phyloP scores from a whole-genome alignment of 2,113 vertebrate genomes.

The Pygoscelis antarcticus region DNA sequence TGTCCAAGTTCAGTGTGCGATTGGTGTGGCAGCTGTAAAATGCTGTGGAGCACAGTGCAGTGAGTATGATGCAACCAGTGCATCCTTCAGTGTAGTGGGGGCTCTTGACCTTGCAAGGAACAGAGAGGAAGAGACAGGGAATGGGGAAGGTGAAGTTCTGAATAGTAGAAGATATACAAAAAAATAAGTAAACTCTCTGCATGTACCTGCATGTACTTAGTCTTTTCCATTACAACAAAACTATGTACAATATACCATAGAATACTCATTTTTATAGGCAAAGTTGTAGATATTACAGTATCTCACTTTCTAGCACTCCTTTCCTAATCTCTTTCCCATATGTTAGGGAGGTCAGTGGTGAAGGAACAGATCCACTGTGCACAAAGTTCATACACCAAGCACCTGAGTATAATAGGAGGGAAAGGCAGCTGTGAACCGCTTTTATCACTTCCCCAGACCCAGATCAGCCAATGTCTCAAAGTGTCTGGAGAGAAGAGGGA shows the following conservation, averaged over 20 bases:
- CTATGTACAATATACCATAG: background rate
- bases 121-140: background rate
- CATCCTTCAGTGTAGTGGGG: background rate
- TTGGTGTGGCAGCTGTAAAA: background rate
- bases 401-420: background rate
- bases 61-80: background rate
- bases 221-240: background rate
- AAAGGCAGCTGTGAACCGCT: background rate
- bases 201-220: fast-evolving
- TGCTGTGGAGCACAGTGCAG: background rate
- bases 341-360: background rate
- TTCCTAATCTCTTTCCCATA: background rate
- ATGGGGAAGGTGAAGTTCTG: background rate
- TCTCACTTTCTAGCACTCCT: background rate
- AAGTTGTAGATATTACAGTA: background rate
- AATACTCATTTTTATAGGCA: background rate
- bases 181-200: background rate
- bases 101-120: background rate
- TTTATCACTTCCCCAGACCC: background rate
- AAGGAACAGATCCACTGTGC: background rate
- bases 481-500: background rate
- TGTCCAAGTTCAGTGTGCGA: background rate
- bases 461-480: background rate
- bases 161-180: background rate
- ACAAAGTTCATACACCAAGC: background rate